Conservation (phyloP, 2,888 invertebrate genomes). For the Chrysolina oricalcia region DNA sequence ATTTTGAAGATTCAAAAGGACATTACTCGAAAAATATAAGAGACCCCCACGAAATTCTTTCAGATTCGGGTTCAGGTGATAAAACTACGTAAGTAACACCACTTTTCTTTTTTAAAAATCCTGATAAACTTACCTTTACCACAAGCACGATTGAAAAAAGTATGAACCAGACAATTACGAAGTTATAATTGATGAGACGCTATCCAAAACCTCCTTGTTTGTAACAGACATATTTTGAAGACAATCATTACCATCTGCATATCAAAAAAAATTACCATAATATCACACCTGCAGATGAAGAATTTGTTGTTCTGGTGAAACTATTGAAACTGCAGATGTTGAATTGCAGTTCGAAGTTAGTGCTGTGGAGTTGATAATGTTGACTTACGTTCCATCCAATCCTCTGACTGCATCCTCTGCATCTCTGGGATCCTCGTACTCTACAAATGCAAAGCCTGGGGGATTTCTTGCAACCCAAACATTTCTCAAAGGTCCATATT, state of each 20-base stretch:
- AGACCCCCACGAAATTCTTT: no score
- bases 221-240: no score
- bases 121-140: no score
- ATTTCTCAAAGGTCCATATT: constrained; percentile 92
- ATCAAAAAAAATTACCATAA: neutral
- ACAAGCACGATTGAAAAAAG: no score
- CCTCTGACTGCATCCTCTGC: constrained; percentile 91
- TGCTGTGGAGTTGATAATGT: constrained; percentile 14
- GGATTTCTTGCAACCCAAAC: constrained; percentile 99
- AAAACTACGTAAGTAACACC: no score
- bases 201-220: no score
- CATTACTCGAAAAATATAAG: no score
- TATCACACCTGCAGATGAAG: constrained; percentile 1
- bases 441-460: constrained; percentile 96
- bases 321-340: constrained; percentile 2
- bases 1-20: no score
- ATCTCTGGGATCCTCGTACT: constrained; percentile 93
- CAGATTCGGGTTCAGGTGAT: no score
- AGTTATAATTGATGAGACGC: no score
- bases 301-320: constrained; percentile 1
- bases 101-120: no score
- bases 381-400: constrained; percentile 67
- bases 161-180: no score
- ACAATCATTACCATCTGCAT: neutral
- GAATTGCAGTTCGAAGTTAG: neutral